Conservation (phyloP, 2,888 invertebrate species). For the Agrypnus murinus region DNA sequence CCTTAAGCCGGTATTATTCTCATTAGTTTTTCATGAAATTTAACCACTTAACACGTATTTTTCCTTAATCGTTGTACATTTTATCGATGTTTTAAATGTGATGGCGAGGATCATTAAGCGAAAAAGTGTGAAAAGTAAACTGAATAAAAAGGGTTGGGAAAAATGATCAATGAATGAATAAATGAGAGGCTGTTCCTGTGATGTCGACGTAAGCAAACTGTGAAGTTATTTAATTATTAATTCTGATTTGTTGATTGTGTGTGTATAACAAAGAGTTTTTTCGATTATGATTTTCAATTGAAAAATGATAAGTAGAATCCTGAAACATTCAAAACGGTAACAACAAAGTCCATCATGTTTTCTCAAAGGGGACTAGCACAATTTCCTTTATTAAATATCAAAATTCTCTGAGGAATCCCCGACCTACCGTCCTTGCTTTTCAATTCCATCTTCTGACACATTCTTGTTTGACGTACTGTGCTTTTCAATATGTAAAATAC, state of each 20-base stretch:
- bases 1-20: slow-evolving; percentile 8
- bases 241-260: no score
- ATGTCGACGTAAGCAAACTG: not conserved
- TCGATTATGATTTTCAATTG: no score
- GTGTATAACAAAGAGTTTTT: no score
- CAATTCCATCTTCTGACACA: not conserved
- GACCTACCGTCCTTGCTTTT: slow-evolving; percentile 4
- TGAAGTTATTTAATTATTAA: no score
- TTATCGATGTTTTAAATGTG: not conserved
- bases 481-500: no score
- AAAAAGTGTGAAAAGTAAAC: not conserved
- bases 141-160: not conserved
- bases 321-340: not conserved
- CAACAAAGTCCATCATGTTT: not conserved
- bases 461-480: no score
- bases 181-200: not conserved
- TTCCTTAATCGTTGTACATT: no score
- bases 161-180: not conserved
- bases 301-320: not conserved
- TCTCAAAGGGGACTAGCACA: not conserved
- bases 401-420: not conserved
- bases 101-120: not conserved
- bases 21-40: not conserved
- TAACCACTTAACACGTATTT: no score
- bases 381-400: not conserved